Evolutionary conservation across 35 echinoderm and acorn worm species (phyloP).

Genomic region (Patiria miniata): DNA sequence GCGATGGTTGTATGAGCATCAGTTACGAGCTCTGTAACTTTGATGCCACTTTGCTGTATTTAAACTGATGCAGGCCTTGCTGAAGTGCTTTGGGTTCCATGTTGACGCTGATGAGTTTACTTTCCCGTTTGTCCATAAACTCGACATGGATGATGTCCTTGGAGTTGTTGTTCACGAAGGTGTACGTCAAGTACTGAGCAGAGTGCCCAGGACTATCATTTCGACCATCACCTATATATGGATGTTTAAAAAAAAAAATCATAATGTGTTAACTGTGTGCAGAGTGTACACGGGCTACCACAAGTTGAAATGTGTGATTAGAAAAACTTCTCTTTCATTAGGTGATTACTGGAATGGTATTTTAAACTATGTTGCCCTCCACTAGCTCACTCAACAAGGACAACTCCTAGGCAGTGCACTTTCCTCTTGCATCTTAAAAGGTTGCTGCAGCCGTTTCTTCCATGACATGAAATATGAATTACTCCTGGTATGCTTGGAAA

Average conservation of each 20-base stretch:
- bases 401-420: too few species aligned
- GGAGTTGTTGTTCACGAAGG: conserved; percentile 29
- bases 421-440: neutral
- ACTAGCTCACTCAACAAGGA: too few species aligned
- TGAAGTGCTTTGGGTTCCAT: conserved; percentile 50
- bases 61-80: neutral
- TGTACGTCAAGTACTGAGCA: conserved; percentile 71
- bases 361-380: too few species aligned
- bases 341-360: too few species aligned
- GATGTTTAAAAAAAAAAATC: too few species aligned
- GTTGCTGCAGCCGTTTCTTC: neutral
- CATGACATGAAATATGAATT: conserved; percentile 1
- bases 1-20: conserved; percentile 52
- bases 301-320: too few species aligned
- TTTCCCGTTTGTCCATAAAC: conserved; percentile 49
- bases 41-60: conserved; percentile 2
- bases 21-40: conserved; percentile 46
- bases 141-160: conserved; percentile 36
- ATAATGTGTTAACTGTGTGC: too few species aligned
- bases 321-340: too few species aligned
- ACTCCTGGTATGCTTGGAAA: conserved; percentile 12
- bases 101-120: conserved; percentile 18
- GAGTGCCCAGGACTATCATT: conserved; percentile 56
- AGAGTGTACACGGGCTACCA: too few species aligned
- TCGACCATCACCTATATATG: conserved; percentile 57